A percentile compares a stretch with the other conserved stretches of the same genome.
Conservation (phyloP, 2,113 vertebrate genomes). For the Athene noctua region DNA sequence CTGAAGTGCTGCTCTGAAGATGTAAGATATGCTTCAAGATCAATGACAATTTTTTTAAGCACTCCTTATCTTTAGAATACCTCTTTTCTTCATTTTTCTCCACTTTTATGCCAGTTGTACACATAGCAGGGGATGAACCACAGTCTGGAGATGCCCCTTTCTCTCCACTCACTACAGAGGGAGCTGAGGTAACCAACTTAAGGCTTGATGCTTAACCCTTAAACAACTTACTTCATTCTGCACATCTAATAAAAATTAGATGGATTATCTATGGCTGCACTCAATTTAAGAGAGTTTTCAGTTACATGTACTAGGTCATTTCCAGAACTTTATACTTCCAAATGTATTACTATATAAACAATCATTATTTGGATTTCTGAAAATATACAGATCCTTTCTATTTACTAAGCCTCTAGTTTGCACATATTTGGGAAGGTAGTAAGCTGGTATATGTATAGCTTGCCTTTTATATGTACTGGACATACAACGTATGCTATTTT, state of each 20-base stretch:
- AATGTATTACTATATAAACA: background rate
- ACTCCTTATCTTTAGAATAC: background rate
- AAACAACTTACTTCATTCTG: background rate
- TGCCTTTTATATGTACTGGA: background rate
- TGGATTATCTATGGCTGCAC: background rate
- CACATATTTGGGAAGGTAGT: background rate
- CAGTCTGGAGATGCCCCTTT: background rate
- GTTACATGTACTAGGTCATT: background rate
- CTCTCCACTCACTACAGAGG: background rate
- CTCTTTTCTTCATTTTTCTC: background rate
- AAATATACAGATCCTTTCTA: background rate
- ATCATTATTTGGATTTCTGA: background rate
- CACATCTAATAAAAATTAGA: background rate
- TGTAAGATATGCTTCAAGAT: background rate
- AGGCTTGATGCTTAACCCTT: background rate
- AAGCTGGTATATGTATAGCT: background rate
- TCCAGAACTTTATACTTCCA: accelerated
- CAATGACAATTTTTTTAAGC: background rate
- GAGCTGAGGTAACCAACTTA: background rate
- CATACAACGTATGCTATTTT: background rate
- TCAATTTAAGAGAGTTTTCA: background rate
- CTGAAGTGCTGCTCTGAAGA: background rate
- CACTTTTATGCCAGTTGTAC: background rate
- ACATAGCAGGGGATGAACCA: background rate
- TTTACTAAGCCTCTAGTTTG: background rate